Evolutionary conservation across 1,140 invertebrate genomes (phyloP).

Genomic region (Leptopilina clavipes): DNA sequence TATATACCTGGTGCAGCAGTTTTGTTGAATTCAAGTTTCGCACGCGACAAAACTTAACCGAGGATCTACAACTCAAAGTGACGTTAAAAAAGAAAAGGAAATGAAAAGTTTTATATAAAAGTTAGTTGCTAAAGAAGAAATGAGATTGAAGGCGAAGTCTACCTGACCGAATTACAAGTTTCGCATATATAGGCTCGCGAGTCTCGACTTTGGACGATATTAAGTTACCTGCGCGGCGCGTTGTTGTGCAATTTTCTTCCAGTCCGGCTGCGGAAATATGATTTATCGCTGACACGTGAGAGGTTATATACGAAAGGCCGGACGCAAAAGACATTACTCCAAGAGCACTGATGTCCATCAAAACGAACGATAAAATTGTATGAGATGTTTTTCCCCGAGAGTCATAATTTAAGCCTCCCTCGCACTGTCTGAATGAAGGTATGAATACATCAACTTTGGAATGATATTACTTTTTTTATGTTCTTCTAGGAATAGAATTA

Average conservation of each 20-base stretch:
- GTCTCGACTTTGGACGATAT: slow-evolving; percentile 24
- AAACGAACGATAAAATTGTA: background rate
- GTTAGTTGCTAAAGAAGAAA: background rate
- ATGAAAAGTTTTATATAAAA: background rate
- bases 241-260: slow-evolving; percentile 8
- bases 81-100: background rate
- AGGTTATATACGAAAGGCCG: slow-evolving; percentile 37
- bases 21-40: slow-evolving; percentile 43
- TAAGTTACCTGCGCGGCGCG: slow-evolving; percentile 15
- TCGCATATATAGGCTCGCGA: background rate
- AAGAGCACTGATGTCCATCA: slow-evolving; percentile 6
- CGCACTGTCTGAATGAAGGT: background rate
- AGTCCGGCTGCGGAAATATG: slow-evolving; percentile 33
- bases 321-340: slow-evolving; percentile 15
- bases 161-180: slow-evolving; percentile 23
- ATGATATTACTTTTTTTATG: background rate
- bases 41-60: slow-evolving; percentile 47
- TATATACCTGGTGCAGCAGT: slow-evolving; percentile 28
- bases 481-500: background rate
- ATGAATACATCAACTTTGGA: slow-evolving; percentile 3
- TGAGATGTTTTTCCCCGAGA: background rate
- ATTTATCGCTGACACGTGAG: slow-evolving; percentile 43
- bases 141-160: background rate
- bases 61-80: background rate
- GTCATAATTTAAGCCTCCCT: slow-evolving; percentile 19